A percentile compares a stretch with the other conserved stretches of the same genome.
phyloP scores from a whole-genome alignment of 2,888 invertebrate species.

The Pyrgus malvae region DNA sequence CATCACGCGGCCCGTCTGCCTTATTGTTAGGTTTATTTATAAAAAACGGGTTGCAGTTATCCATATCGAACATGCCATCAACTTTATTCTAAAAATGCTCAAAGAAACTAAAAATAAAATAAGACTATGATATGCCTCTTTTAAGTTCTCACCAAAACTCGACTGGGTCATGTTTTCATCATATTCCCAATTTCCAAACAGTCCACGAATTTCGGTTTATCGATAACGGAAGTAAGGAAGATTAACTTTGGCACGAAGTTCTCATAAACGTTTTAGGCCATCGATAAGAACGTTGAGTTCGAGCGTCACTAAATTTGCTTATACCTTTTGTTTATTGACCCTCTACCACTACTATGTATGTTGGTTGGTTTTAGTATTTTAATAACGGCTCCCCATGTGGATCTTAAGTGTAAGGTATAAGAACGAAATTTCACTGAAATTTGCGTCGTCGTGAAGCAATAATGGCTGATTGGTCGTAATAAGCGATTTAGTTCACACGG shows the following conservation, averaged over 20 bases:
- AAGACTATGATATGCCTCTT: too few relatives aligned
- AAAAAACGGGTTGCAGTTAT: too few relatives aligned
- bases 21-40: too few relatives aligned
- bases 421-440: neutral
- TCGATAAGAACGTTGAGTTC: conserved; percentile 50
- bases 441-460: neutral
- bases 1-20: too few relatives aligned
- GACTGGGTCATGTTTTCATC: conserved; percentile 16
- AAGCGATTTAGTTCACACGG: conserved; percentile 3
- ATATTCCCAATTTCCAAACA: conserved; percentile 34
- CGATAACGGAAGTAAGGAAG: conserved; percentile 68
- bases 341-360: conserved; percentile 20
- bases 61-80: too few relatives aligned
- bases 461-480: conserved; percentile 2
- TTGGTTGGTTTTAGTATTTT: neutral
- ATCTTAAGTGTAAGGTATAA: neutral
- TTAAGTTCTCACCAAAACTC: too few relatives aligned
- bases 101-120: too few relatives aligned
- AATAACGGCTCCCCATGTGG: neutral
- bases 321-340: conserved; percentile 32
- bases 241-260: conserved; percentile 71
- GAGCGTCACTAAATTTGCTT: conserved; percentile 37
- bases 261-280: conserved; percentile 70
- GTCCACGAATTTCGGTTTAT: conserved; percentile 61
- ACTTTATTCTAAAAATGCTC: too few relatives aligned